Evolutionary conservation across 2,888 invertebrate genomes (phyloP).

Genomic region (Pediacus dermestoides): DNA sequence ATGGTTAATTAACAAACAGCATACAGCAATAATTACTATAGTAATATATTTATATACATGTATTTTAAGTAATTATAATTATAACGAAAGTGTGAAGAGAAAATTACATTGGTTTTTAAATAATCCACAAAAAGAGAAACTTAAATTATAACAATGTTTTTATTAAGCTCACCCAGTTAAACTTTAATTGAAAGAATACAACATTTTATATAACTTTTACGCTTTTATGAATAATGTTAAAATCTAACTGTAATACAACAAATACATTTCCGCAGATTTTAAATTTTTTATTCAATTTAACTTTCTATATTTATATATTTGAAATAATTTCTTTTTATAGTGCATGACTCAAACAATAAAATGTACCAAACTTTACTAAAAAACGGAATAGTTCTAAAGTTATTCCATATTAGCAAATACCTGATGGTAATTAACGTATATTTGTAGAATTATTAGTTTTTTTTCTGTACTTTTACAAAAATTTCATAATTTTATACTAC

Average conservation of each 20-base stretch:
- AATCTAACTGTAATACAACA: constrained; percentile 11
- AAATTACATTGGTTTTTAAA: constrained; percentile 27
- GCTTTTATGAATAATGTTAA: constrained; percentile 31
- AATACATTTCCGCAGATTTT: constrained; percentile 24
- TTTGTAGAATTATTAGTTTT: not conserved
- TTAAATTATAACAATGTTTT: constrained; percentile 16
- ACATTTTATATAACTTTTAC: constrained; percentile 38
- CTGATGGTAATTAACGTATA: too few species aligned
- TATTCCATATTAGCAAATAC: too few species aligned
- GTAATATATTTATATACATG: too few species aligned
- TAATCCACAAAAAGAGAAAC: constrained; percentile 38
- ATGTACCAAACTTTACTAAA: too few species aligned
- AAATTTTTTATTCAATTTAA: constrained; percentile 18
- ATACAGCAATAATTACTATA: too few species aligned
- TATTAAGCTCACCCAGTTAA: constrained; percentile 7
- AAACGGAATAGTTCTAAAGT: too few species aligned
- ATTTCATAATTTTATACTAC: too few species aligned
- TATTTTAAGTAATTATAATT: constrained; percentile 28
- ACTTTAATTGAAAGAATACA: constrained; percentile 32
- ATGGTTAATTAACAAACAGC: too few species aligned
- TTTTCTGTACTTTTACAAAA: not conserved
- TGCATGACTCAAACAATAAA: not conserved
- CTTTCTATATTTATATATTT: constrained; percentile 27
- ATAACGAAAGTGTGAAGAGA: constrained; percentile 39
- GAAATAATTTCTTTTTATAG: not conserved